Evolutionary conservation across 2,888 invertebrate genomes (phyloP).

Genomic region (Heteropelma amictum): DNA sequence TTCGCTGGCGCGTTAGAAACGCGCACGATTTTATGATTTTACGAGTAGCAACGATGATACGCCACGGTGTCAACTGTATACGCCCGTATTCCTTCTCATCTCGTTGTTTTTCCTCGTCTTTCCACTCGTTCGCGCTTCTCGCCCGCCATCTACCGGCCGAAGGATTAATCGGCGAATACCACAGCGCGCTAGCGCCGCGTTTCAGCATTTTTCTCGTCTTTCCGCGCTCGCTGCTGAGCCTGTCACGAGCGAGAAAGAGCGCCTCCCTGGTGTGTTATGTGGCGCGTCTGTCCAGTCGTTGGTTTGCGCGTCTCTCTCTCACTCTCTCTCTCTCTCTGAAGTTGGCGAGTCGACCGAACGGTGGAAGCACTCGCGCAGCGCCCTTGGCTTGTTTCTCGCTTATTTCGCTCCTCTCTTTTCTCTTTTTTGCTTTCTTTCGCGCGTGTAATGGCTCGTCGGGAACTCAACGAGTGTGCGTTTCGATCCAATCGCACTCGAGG

Average conservation of each 20-base stretch:
- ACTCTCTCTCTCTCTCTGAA: too few species aligned
- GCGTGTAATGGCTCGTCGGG: conserved; percentile 23
- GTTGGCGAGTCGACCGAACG: conserved; percentile 7
- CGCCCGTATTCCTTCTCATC: background rate
- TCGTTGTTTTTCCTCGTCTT: conserved; percentile 45
- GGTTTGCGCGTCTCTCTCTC: conserved; percentile 43
- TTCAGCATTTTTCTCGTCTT: conserved; percentile 28
- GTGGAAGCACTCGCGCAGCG: conserved; percentile 17
- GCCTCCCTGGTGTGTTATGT: too few species aligned
- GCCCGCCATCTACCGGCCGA: conserved; percentile 5
- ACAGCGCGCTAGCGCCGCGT: conserved; percentile 57
- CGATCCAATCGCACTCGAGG: conserved; percentile 11
- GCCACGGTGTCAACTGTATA: conserved; percentile 22
- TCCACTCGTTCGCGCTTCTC: conserved; percentile 2
- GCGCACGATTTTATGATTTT: background rate
- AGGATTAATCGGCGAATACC: conserved; percentile 46
- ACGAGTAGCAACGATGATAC: conserved; percentile 2
- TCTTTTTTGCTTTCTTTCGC: conserved; percentile 11
- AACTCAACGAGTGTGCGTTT: conserved; percentile 4
- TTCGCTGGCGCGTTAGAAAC: background rate
- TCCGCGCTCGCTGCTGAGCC: conserved; percentile 4
- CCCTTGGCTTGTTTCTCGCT: too few species aligned
- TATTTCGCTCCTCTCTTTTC: too few species aligned
- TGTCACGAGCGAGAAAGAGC: background rate
- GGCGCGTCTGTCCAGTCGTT: conserved; percentile 10